Evolutionary conservation across 2,888 invertebrate genomes (phyloP), one percentile per base, ranked within the genome.

Genomic region (Sphinx pinastri): DNA sequence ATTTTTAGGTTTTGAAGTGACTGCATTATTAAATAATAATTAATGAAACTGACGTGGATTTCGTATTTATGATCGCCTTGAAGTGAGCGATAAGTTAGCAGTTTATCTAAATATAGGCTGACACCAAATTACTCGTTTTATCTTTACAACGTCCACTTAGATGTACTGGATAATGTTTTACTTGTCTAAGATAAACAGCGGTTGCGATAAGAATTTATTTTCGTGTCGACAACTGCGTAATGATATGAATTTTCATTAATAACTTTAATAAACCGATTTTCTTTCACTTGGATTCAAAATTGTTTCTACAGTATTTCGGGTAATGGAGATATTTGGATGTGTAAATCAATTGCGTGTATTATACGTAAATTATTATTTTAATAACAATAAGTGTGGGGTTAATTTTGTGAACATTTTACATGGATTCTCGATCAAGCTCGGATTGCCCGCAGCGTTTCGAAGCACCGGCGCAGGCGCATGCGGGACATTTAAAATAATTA

Each of bases 401-500:
- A 72, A 74, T 79, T 82, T 81, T 79, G 82, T 82, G 76, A 76
- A 79, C 84, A 90, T 88, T 89, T 91, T 88, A 90, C 93, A 92
- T 91, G 92, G 91, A 86, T 90, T 85, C 85, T 86, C 83, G 90
- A 91, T 90, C 88, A 68, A 59, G 87, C 82, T 87, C 84, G 84
- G 86, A 85, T 88, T 79, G 91, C 92, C 92, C 75, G 82, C 77
- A 88, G 92, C 88, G 77, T 74, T 79, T 79, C 77, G 76, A 73
- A 74, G 79, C 76, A 78, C 69, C 76, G 74, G 76, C 81, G 80
- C 83, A 67, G 79, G 83, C 87, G 83, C 85, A 81, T 82, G 92
- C 94, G 93, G 93, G 92, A 94, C 93, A 94, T 94, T 94, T 94
- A 94, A 94, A 94, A 94, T 94, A 94, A 94, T 94, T 94, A 94